phyloP scores from a whole-genome alignment of 2,797 vertebrate genomes.

The Lepilemur septentrionalis region DNA sequence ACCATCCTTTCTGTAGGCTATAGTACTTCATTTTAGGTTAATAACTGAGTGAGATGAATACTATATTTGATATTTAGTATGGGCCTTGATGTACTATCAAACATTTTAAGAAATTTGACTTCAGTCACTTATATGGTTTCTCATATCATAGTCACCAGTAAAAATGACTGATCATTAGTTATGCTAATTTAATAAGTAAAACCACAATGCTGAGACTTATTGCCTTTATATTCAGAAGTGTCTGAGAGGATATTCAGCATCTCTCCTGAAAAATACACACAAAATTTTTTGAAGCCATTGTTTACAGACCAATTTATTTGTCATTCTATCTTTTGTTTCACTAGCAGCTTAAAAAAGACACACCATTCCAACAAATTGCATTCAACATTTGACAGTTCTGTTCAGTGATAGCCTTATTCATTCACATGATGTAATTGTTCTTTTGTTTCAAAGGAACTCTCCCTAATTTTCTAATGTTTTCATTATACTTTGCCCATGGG shows the following conservation, averaged over 20 bases:
- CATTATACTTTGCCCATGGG: background rate
- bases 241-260: background rate
- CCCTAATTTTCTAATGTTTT: background rate
- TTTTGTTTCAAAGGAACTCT: background rate
- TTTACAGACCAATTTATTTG: background rate
- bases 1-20: background rate
- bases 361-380: background rate
- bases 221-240: background rate
- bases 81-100: constrained; percentile 33
- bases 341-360: background rate
- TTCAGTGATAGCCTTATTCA: background rate
- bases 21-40: constrained; percentile 37
- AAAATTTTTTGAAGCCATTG: background rate
- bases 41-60: background rate
- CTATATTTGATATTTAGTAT: constrained; percentile 18
- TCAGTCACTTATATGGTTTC: background rate
- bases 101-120: constrained; percentile 47
- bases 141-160: background rate
- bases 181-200: constrained; percentile 5
- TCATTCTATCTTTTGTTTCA: background rate
- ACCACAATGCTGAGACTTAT: background rate
- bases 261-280: background rate
- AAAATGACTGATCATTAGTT: background rate
- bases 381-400: background rate
- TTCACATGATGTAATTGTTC: background rate